Evolutionary conservation across 1,140 invertebrate genomes (phyloP).

Genomic region (Leguminivora glycinivorella): DNA sequence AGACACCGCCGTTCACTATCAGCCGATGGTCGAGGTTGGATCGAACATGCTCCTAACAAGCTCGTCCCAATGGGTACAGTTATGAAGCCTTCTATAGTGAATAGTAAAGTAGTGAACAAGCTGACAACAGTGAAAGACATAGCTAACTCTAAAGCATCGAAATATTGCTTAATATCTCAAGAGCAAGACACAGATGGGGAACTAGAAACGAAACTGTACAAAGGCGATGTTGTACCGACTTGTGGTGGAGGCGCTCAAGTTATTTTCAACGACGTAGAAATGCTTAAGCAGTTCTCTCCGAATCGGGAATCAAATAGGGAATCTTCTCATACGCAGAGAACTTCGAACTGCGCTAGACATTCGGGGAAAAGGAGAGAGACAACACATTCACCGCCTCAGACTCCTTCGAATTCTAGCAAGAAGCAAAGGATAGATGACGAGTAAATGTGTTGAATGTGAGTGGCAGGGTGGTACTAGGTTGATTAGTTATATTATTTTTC

Average conservation of each 20-base stretch:
- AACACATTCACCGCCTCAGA: conserved; percentile 62
- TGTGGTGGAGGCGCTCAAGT: conserved; percentile 96
- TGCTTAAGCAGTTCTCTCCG: conserved; percentile 91
- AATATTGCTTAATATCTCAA: conserved; percentile 95
- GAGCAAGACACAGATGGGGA: conserved; percentile 94
- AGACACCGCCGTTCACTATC: conserved; percentile 89
- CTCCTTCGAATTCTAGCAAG: conserved; percentile 69
- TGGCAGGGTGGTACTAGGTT: too few species aligned
- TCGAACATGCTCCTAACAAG: conserved; percentile 92
- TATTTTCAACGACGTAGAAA: conserved; percentile 97
- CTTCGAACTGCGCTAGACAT: conserved; percentile 57
- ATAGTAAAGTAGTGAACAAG: conserved; percentile 91
- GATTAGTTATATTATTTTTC: too few species aligned
- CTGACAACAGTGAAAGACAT: conserved; percentile 86
- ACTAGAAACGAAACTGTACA: conserved; percentile 95
- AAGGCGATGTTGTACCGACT: conserved; percentile 96
- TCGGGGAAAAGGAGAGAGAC: conserved; percentile 65
- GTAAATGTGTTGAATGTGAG: conserved; percentile 35
- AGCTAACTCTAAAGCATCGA: conserved; percentile 86
- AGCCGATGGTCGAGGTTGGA: conserved; percentile 87
- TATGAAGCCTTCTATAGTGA: conserved; percentile 90
- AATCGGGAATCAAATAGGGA: conserved; percentile 54
- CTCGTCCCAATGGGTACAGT: conserved; percentile 90
- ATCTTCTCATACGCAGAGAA: conserved; percentile 46
- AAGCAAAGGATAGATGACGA: conserved; percentile 72